These are phyloP conservation scores for Genyomyrus donnyi DNA, from an alignment of 2,113 vertebrate species.

Conservation along the genomic window DNA sequence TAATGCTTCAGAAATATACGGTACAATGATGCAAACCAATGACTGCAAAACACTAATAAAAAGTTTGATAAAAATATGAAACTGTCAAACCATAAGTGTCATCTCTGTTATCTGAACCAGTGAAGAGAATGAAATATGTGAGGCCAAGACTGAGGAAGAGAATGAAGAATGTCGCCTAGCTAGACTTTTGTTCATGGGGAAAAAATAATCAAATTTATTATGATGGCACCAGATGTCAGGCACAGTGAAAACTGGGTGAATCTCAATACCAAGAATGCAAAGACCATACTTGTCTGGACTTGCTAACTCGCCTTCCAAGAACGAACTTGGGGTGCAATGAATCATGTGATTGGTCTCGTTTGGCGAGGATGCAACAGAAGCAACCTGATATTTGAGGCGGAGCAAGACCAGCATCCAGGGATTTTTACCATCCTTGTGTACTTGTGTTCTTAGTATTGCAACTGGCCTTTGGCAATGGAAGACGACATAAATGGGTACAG, in stretches of 20 bases:
- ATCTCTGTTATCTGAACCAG: neutral
- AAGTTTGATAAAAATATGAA: neutral
- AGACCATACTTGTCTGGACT: no score
- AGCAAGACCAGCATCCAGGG: no score
- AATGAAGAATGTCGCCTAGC: neutral
- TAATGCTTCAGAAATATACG: neutral
- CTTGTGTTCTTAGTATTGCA: no score
- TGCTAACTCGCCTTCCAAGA: no score
- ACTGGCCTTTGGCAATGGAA: no score
- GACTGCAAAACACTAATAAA: constrained; percentile 13
- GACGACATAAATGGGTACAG: no score
- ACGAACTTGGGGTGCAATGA: no score
- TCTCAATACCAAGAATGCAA: no score
- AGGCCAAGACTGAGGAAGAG: neutral
- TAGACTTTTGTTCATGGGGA: neutral
- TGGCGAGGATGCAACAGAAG: no score
- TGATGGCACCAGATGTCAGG: neutral
- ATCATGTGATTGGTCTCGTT: no score
- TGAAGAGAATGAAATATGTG: neutral
- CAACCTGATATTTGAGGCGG: no score
- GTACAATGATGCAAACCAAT: neutral
- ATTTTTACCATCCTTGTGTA: no score
- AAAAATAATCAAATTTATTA: neutral
- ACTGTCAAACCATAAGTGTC: neutral
- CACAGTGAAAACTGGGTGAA: neutral